Conservation (phyloP, 1,140 invertebrate species). For the Andrena cerasifolii region DNA sequence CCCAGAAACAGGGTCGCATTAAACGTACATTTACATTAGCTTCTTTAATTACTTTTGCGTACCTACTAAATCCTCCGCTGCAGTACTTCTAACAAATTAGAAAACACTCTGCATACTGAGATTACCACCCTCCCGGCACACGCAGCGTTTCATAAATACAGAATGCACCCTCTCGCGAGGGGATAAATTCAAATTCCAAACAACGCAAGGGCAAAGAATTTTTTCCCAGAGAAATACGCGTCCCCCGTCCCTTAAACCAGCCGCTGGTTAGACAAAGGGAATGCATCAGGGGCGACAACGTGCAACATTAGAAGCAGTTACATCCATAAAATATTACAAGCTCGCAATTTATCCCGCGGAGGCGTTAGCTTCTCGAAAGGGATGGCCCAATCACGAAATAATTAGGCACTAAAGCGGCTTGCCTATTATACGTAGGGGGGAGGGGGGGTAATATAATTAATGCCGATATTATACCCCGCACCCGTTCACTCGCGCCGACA, state of each 20-base stretch:
- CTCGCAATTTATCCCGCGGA: conserved; percentile 29
- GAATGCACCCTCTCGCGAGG: too few relatives aligned
- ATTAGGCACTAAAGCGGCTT: conserved; percentile 46
- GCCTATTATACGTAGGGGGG: conserved; percentile 20
- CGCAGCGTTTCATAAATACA: too few relatives aligned
- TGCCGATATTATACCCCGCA: conserved; percentile 38
- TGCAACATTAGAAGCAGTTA: background rate
- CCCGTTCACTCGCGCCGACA: conserved; percentile 5
- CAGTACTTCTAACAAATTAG: too few relatives aligned
- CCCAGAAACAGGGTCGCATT: too few relatives aligned
- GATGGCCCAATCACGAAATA: conserved; percentile 40
- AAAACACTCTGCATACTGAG: too few relatives aligned
- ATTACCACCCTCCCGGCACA: too few relatives aligned
- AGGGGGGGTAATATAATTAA: conserved; percentile 43
- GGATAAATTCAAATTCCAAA: too few relatives aligned
- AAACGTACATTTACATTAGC: too few relatives aligned
- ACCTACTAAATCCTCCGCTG: too few relatives aligned
- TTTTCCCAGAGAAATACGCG: too few relatives aligned
- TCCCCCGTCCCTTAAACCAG: background rate
- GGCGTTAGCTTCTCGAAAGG: conserved; percentile 17
- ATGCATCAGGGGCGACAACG: background rate
- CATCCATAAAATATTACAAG: conserved; percentile 9
- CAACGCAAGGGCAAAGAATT: too few relatives aligned
- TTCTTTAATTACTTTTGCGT: too few relatives aligned
- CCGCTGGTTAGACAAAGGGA: background rate